phyloP scores from a whole-genome alignment of 2,888 invertebrate species.

The Hetaerina titia region DNA sequence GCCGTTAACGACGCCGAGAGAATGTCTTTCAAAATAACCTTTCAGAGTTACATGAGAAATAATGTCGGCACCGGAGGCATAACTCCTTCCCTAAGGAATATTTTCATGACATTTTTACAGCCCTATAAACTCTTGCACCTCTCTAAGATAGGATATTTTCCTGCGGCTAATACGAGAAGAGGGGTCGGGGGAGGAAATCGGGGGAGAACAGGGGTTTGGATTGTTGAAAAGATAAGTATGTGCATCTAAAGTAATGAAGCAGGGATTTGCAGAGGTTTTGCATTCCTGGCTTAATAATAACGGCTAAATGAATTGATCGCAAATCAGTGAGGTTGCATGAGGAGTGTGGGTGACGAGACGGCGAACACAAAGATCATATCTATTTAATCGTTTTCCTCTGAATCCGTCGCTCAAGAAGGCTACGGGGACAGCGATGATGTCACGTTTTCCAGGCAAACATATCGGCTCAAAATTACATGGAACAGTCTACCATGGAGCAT shows the following conservation, averaged over 20 bases:
- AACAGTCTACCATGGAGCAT: background rate
- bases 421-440: background rate
- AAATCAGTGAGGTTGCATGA: background rate
- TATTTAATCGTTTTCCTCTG: background rate
- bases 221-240: background rate
- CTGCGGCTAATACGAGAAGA: background rate
- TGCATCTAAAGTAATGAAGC: constrained; percentile 2
- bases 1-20: constrained; percentile 23
- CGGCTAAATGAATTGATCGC: background rate
- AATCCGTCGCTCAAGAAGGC: background rate
- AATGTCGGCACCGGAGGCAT: background rate
- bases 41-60: constrained; percentile 12
- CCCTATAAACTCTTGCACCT: constrained; percentile 11
- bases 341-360: background rate
- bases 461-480: background rate
- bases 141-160: constrained; percentile 20
- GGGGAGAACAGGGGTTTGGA: background rate
- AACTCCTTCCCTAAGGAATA: background rate
- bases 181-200: background rate
- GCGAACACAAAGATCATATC: background rate
- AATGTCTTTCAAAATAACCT: constrained; percentile 39
- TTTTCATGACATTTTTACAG: constrained; percentile 15
- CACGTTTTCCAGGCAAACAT: background rate
- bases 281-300: background rate
- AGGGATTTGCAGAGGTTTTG: background rate